These are phyloP conservation scores for Conops quadrifasciatus DNA, from an alignment of 2,888 invertebrate species.

Conservation along the genomic window DNA sequence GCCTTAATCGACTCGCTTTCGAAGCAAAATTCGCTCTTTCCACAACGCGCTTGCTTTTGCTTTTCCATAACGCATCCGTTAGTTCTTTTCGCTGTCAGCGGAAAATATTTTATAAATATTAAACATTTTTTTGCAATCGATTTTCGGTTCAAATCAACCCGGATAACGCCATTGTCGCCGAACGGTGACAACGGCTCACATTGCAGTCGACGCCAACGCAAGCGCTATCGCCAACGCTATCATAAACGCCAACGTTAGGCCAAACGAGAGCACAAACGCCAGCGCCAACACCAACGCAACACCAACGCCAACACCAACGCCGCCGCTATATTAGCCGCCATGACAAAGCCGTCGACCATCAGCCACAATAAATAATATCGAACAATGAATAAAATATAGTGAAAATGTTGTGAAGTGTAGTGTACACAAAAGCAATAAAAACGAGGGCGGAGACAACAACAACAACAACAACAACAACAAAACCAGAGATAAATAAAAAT, in stretches of 20 bases:
- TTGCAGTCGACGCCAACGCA: background rate
- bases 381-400: slow-evolving; percentile 6
- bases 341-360: background rate
- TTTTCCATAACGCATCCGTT: no score
- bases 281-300: no score
- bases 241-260: no score
- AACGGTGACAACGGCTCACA: slow-evolving; percentile 3
- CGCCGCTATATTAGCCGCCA: slow-evolving; percentile 4
- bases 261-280: no score
- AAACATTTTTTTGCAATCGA: background rate
- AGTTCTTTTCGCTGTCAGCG: background rate
- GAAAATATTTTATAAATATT: background rate
- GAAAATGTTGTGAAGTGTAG: background rate
- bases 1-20: no score
- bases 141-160: background rate
- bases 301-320: background rate
- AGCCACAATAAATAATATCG: slow-evolving; percentile 21
- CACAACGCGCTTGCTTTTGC: background rate
- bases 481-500: background rate
- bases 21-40: background rate
- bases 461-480: background rate
- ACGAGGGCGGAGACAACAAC: background rate
- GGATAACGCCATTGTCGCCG: slow-evolving; percentile 3
- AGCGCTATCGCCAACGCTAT: background rate
- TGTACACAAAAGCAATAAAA: background rate